Percentiles rank a stretch among this genome's conserved stretches.
These are phyloP conservation scores for Macrotus californicus DNA, from an alignment of 2,113 vertebrate species.

Conservation along the genomic window DNA sequence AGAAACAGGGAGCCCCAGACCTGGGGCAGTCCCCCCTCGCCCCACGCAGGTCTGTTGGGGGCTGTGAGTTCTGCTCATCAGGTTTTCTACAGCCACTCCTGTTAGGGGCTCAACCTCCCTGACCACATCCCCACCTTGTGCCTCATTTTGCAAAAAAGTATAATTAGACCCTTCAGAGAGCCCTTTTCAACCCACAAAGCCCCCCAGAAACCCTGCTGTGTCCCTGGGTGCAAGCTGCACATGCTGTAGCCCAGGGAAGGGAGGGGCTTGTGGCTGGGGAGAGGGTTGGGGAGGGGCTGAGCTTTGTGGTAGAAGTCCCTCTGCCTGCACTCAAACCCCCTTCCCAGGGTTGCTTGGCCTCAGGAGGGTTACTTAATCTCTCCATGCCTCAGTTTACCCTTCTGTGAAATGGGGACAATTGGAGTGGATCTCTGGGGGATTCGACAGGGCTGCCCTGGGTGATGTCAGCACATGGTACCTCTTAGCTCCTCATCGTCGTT, in stretches of 20 bases:
- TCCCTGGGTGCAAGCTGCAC: not conserved
- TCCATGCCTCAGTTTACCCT: not conserved
- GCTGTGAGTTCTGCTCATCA: not conserved
- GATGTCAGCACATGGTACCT: not conserved
- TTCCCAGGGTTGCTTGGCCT: not conserved
- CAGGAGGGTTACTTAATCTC: not conserved
- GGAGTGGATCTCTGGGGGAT: not conserved
- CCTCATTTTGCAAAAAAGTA: not conserved
- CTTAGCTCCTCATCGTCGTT: not conserved
- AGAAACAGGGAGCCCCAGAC: not conserved
- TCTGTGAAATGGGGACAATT: not conserved
- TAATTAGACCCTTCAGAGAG: not conserved
- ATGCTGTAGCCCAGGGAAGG: too few relatives aligned
- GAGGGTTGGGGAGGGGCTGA: too few relatives aligned
- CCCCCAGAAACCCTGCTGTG: not conserved
- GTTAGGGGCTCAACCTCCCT: not conserved
- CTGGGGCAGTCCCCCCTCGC: too few relatives aligned
- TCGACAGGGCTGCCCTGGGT: rapidly evolving
- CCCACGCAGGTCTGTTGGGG: too few relatives aligned
- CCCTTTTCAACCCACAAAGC: not conserved
- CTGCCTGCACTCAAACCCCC: not conserved
- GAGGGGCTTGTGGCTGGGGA: not conserved
- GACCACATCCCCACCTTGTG: not conserved
- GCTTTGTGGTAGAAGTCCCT: not conserved
- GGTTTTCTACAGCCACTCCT: not conserved